Base-by-base conservation (phyloP, 1,140 invertebrate genomes). In the Plutomurus gul region DNA sequence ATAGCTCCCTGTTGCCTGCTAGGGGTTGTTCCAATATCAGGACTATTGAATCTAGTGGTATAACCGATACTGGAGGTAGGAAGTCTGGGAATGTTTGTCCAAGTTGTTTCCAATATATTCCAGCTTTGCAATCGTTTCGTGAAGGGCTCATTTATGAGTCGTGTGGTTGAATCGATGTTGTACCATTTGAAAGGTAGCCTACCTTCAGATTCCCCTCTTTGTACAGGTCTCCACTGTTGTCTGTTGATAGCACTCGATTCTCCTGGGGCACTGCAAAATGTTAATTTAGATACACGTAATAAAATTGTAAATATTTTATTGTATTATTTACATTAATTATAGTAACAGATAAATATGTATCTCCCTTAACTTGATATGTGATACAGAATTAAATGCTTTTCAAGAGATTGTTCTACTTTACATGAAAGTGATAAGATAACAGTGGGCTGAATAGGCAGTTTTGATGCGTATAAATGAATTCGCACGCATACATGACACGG, bases 161-260 rank as follows among this genome's bases (percentile, higher is more conserved):
- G 75, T 7, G 73, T 46, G 11, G 43, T 20, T 4, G 33, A n/a
- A 37, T 79, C 78, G 33, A 79, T 43, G 16, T 30, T 74, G 22
- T 46, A 71, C 78, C 78, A 79, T 46, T 79, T 79, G 7, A 79
- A 39, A 20, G 70, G 51, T 20, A 18, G 4, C 40, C 36, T 22
- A 10, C 70, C 70, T 40, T 72, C 33, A 30, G 75, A 37, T 37
- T 79, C 78, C 49, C 47, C 39, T 46, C 20, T 30, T 33, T 39
- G 43, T 13, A 75, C 33, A 33, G 78, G 73, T 7, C 60, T 20
- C 73, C 73, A 79, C 18, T 65, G 56, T n/a, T 65, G 56, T 36
- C 56, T 65, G 16, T 65, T 65, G 4, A 65, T n/a, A 18, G 27
- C 16, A 36, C 56, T 65, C 6, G 56, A n/a, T 7, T 33, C 27